Evolutionary conservation across 2,113 vertebrate genomes (phyloP).

Genomic region (Forbesichthys papilliferus): DNA sequence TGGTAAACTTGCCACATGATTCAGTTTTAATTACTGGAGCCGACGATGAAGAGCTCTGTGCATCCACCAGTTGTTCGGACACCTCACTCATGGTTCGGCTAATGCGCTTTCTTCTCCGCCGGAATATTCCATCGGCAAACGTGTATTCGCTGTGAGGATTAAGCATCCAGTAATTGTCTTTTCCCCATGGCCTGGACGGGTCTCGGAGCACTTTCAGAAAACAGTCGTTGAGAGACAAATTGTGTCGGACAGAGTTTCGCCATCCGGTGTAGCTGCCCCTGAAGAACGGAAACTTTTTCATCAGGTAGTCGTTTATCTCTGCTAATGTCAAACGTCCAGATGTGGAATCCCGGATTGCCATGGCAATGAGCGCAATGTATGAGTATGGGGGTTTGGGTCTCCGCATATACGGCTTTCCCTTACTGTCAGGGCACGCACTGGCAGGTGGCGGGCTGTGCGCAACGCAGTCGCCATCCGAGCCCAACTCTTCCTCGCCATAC

Average conservation of each 20-base stretch:
- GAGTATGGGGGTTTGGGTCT: conserved; percentile 94
- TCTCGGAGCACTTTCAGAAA: conserved; percentile 94
- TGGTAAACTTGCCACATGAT: conserved; percentile 81
- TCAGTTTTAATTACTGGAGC: conserved; percentile 12
- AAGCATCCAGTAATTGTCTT: conserved; percentile 98
- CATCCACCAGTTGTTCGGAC: conserved; percentile 28
- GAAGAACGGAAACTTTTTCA: conserved; percentile 95
- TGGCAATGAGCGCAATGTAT: conserved; percentile 95
- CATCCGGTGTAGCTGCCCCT: conserved; percentile 93
- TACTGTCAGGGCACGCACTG: conserved; percentile 53
- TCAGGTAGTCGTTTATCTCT: conserved; percentile 96
- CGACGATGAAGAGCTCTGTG: conserved; percentile 7
- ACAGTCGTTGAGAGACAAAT: conserved; percentile 93
- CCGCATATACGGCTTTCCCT: conserved; percentile 89
- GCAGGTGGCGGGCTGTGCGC: conserved; percentile 81
- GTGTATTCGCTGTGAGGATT: conserved; percentile 97
- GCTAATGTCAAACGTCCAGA: conserved; percentile 89
- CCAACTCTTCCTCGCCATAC: conserved; percentile 85
- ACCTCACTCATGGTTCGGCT: conserved; percentile 62
- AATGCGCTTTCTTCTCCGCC: conserved; percentile 90
- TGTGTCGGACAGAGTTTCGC: conserved; percentile 95
- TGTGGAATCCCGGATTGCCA: conserved; percentile 92
- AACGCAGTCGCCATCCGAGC: conserved; percentile 90
- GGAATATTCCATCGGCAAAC: conserved; percentile 93
- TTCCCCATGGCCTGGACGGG: conserved; percentile 93